Base-by-base conservation (phyloP, 2,888 invertebrate species). In the Plagodis dolabraria region DNA sequence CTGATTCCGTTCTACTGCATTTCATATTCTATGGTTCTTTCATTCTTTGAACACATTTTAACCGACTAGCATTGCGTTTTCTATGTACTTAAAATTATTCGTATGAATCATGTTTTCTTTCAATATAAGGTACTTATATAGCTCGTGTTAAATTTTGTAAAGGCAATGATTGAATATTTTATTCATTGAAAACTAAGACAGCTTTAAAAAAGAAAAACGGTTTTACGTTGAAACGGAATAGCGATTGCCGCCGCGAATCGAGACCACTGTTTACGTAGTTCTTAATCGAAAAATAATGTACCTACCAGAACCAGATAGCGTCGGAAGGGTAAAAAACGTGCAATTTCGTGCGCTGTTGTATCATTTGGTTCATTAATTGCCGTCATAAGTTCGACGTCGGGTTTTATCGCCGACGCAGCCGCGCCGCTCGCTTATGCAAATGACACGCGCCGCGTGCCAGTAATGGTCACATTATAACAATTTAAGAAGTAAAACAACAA, bases 401-500 rank as follows among this genome's bases (percentile, higher is more conserved):
- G 84, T 80, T 89, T 90, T 89, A 89, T 87, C 77, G 85, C 67
- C 75, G 69, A 68, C 70, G 77, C 88, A 87, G 87, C 66, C 66
- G 65, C 73, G 47, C 34, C 63, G 74, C 74, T 76, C 83, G 82
- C 81, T 87, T 87, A 92, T 92, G 91, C 87, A 90, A 92, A 92
- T 87, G 82, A 79, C 72, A 72, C 76, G 76, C 85, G 71, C 92
- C 92, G 85, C 85, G 83, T 92, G 92, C 73, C 76, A 67, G 72
- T 85, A 91, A 92, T 87, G 89, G 81, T 66, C 75, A 76, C 82
- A 86, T 90, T 89, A 85, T 86, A 87, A 87, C 91, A 90, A 88
- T 92, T 90, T 89, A 92, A 92, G 91, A 91, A 88, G 85, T 89
- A 85, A 85, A 88, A 89, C 86, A 89, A 87, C 86, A 89, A 85